phyloP scores from a whole-genome alignment of 2,113 vertebrate species.

The Labrus mixtus region DNA sequence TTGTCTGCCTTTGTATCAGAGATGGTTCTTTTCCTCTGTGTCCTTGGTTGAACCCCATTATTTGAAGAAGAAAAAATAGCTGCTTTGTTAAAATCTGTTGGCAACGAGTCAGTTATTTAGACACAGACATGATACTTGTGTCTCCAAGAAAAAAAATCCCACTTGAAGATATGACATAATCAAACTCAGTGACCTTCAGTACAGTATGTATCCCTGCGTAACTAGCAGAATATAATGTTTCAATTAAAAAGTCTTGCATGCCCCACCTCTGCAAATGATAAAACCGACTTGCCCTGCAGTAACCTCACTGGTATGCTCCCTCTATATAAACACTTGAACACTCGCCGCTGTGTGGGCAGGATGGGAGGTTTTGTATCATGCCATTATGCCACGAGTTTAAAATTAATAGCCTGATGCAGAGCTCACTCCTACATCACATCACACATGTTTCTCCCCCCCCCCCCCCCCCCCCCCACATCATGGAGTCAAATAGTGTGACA shows the following conservation, averaged over 20 bases:
- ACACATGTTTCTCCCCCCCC: no score
- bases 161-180: not conserved
- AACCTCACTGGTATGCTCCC: not conserved
- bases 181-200: not conserved
- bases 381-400: slow-evolving; percentile 28
- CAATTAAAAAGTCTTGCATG: not conserved
- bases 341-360: slow-evolving; percentile 20
- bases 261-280: not conserved
- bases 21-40: not conserved
- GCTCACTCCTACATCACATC: not conserved
- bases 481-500: no score
- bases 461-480: no score
- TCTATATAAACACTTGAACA: slow-evolving; percentile 20
- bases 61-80: not conserved
- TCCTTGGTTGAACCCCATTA: not conserved
- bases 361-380: slow-evolving; percentile 40
- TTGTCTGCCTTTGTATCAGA: no score
- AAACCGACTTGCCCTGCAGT: slow-evolving; percentile 5
- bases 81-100: not conserved
- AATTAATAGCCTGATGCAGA: slow-evolving; percentile 10
- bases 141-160: not conserved
- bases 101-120: not conserved
- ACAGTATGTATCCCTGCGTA: not conserved
- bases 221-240: not conserved
- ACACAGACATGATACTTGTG: not conserved